These are phyloP conservation scores for Pyrochroa serraticornis DNA, from an alignment of 2,888 invertebrate genomes.

Conservation along the genomic window DNA sequence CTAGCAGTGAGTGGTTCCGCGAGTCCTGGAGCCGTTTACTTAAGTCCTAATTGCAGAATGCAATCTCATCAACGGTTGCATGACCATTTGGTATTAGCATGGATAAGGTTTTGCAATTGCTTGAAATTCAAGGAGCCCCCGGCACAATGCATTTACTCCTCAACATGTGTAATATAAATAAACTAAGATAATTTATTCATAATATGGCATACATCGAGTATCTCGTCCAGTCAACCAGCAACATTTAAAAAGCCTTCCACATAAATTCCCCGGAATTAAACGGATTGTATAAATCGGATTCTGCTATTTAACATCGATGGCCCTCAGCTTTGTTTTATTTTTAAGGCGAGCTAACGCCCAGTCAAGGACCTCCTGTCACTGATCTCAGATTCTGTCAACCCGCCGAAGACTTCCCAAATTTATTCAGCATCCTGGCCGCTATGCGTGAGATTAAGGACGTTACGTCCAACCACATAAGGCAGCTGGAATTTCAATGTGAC, in stretches of 20 bases:
- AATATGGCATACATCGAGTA: slow-evolving; percentile 18
- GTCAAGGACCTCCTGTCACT: slow-evolving; percentile 11
- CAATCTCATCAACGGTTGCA: slow-evolving; percentile 25
- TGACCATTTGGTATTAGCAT: slow-evolving; percentile 16
- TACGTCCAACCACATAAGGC: background rate
- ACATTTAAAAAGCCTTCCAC: slow-evolving; percentile 16
- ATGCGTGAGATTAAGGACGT: background rate
- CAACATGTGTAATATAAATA: slow-evolving; percentile 25
- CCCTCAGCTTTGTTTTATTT: slow-evolving; percentile 6
- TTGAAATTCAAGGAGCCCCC: slow-evolving; percentile 20
- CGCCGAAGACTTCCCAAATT: slow-evolving; percentile 13
- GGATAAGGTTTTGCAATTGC: slow-evolving; percentile 25
- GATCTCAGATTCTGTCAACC: slow-evolving; percentile 23
- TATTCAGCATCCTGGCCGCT: background rate
- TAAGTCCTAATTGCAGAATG: slow-evolving; percentile 23
- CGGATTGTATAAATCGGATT: too few relatives aligned
- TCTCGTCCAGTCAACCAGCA: slow-evolving; percentile 18
- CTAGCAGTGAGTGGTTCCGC: background rate
- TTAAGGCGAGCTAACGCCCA: slow-evolving; percentile 7
- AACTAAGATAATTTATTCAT: slow-evolving; percentile 26
- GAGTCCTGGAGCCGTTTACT: slow-evolving; percentile 6
- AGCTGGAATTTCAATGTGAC: too few relatives aligned
- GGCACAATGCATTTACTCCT: slow-evolving; percentile 24
- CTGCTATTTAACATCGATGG: slow-evolving; percentile 12
- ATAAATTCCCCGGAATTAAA: slow-evolving; percentile 4